Percentiles rank a stretch among this genome's conserved stretches.
Conservation (phyloP, 2,113 vertebrate species). For the Ochotona princeps region DNA sequence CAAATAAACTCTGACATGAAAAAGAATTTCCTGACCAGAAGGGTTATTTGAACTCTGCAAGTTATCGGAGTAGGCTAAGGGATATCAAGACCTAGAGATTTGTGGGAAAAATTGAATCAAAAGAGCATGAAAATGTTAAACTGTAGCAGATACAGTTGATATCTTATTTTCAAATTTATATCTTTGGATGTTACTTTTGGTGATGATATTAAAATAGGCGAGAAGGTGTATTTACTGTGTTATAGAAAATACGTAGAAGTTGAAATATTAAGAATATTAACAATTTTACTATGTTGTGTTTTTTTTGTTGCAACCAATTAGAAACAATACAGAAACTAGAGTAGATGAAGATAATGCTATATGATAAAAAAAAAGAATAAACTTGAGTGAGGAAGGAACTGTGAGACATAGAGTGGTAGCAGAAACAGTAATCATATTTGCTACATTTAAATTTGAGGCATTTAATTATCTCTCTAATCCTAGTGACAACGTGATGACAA, state of each 20-base stretch:
- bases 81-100: not conserved
- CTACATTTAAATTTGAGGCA: not conserved
- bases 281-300: not conserved
- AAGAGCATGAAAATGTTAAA: not conserved
- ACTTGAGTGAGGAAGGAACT: not conserved
- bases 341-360: not conserved
- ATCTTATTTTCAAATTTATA: not conserved
- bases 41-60: conserved; percentile 53
- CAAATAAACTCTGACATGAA: not conserved
- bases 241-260: not conserved
- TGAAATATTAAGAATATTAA: not conserved
- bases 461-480: not conserved
- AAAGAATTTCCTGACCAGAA: conserved; percentile 45
- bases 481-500: not conserved
- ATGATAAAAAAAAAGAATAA: not conserved
- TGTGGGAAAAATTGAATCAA: not conserved
- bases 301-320: not conserved
- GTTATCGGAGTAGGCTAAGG: conserved; percentile 10
- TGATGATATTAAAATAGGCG: not conserved
- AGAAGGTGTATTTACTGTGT: not conserved
- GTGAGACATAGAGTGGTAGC: not conserved
- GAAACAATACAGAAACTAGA: not conserved
- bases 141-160: not conserved
- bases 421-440: not conserved
- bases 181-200: not conserved